Conservation (phyloP, 2,888 invertebrate genomes). For the Spatulosminthurus flaviceps region DNA sequence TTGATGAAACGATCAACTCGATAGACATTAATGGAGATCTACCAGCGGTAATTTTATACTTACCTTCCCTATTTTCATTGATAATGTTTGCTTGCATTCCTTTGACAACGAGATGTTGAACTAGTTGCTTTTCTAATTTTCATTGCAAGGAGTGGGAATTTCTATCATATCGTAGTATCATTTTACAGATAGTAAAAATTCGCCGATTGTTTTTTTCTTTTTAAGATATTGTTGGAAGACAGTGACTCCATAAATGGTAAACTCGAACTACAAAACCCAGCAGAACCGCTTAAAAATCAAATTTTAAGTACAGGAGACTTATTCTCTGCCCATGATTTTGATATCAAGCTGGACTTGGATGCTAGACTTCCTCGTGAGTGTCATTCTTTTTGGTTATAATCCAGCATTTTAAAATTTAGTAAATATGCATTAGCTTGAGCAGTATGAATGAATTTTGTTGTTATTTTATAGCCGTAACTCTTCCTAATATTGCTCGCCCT, state of each 20-base stretch:
- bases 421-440: not conserved
- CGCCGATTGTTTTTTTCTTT: too few relatives aligned
- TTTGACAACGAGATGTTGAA: too few relatives aligned
- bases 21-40: not conserved
- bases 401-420: not conserved
- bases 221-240: not conserved
- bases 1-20: not conserved
- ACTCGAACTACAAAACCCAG: not conserved
- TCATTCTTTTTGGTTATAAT: slow-evolving; percentile 48
- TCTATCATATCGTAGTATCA: too few relatives aligned
- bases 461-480: slow-evolving; percentile 70
- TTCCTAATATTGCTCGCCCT: slow-evolving; percentile 78
- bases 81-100: too few relatives aligned
- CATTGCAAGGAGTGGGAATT: too few relatives aligned
- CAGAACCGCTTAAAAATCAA: not conserved
- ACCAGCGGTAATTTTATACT: not conserved
- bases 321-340: slow-evolving; percentile 87
- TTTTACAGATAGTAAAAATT: too few relatives aligned
- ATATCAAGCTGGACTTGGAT: slow-evolving; percentile 92
- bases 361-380: slow-evolving; percentile 75
- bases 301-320: slow-evolving; percentile 68
- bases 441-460: slow-evolving; percentile 62
- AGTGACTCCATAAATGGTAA: not conserved
- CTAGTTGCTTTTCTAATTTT: too few relatives aligned
- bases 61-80: too few relatives aligned